Conservation (phyloP, 2,888 invertebrate species). For the Camponotus fellah region DNA sequence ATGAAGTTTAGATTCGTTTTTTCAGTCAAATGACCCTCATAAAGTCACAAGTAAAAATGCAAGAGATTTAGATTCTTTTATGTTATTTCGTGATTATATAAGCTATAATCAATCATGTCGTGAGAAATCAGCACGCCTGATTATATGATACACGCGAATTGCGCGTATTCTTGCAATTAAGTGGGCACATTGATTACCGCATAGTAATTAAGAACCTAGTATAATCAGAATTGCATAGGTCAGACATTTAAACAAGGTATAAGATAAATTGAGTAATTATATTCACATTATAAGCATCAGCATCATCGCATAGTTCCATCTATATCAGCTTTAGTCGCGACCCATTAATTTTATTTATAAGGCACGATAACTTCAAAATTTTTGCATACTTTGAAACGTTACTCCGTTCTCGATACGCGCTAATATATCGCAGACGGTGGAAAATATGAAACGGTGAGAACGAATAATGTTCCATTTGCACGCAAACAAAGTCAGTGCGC, state of each 20-base stretch:
- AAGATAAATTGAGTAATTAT: conserved; percentile 74
- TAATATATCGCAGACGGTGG: not conserved
- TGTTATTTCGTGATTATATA: conserved; percentile 9
- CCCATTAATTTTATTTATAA: not conserved
- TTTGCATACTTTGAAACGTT: not conserved
- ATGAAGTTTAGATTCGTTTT: not conserved
- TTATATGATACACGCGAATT: conserved; percentile 64
- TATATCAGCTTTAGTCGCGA: not conserved
- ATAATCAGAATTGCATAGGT: conserved; percentile 67
- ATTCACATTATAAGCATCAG: conserved; percentile 68
- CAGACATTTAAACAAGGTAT: conserved; percentile 62
- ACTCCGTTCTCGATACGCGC: not conserved
- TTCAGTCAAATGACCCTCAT: not conserved
- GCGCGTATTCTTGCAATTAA: conserved; percentile 61
- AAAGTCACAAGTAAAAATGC: not conserved
- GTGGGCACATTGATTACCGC: conserved; percentile 45
- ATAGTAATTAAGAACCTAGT: conserved; percentile 62
- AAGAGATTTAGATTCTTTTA: not conserved
- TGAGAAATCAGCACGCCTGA: conserved; percentile 53
- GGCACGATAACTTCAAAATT: not conserved
- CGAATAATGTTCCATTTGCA: not conserved
- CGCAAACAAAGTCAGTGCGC: not conserved
- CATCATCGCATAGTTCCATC: not conserved
- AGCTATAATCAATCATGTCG: conserved; percentile 68
- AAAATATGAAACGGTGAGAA: not conserved